Percentiles rank a stretch among this genome's conserved stretches.
Conservation (phyloP, 2,797 vertebrate species). For the Xenentodon cancila region DNA sequence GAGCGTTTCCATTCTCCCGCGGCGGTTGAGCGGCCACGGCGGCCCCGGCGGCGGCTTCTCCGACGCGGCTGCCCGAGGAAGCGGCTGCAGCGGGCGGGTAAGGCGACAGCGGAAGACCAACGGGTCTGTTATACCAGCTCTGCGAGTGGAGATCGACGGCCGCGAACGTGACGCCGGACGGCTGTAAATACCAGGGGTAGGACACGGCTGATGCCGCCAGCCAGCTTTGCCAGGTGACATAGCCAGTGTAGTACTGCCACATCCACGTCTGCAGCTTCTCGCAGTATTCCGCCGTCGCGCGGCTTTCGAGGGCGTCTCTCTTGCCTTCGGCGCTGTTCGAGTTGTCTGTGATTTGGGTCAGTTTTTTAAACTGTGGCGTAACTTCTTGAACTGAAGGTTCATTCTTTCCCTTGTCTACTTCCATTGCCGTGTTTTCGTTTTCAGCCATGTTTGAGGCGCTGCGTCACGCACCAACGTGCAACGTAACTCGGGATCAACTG, state of each 20-base stretch:
- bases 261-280: constrained; percentile 93
- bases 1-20: constrained; percentile 77
- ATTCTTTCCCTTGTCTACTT: constrained; percentile 53
- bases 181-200: constrained; percentile 62
- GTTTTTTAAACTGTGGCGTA: constrained; percentile 16
- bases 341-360: background rate
- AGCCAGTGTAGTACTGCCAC: constrained; percentile 93
- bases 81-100: constrained; percentile 26
- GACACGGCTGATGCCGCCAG: constrained; percentile 69
- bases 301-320: constrained; percentile 14
- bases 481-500: constrained; percentile 24
- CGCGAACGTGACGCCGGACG: constrained; percentile 49
- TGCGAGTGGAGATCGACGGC: constrained; percentile 57
- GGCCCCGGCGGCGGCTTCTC: constrained; percentile 56
- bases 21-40: constrained; percentile 56
- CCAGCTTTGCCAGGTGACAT: constrained; percentile 91
- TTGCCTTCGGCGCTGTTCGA: constrained; percentile 4
- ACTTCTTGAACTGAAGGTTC: constrained; percentile 26
- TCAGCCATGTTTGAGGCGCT: constrained; percentile 79
- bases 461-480: constrained; percentile 5
- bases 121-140: constrained; percentile 62
- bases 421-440: constrained; percentile 70
- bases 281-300: constrained; percentile 86
- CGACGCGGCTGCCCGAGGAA: constrained; percentile 49
- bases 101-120: constrained; percentile 59